Base-by-base conservation (phyloP, 1,140 invertebrate species). In the Leptinotarsa texana region DNA sequence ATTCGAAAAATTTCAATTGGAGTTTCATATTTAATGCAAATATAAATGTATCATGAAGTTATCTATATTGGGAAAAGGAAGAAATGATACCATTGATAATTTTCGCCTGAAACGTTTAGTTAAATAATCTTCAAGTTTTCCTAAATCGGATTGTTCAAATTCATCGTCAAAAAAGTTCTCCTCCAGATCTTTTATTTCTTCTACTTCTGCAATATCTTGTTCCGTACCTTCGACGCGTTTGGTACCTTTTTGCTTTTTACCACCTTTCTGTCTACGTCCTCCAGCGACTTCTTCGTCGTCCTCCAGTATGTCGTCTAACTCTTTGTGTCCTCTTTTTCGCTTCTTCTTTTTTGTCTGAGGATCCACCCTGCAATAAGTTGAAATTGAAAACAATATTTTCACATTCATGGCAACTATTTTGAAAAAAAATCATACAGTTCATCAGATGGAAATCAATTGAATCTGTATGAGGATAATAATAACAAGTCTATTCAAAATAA, bases 71-170 rank as follows among this genome's bases (percentile, higher is more conserved):
- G 0, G 27, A 0, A 42, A 42, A 42, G 1, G 6, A 42, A 11
- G 8, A 42, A 42, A 42, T 42, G 0, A 13, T 74, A 79, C 78
- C 76, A 70, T n/a, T 8, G 77, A 75, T n/a, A 76, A 74, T 74
- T 78, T 78, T 57, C 75, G 63, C n/a, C 77, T 22, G 69, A 80
- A 77, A 62, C 75, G 75, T 65, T 77, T 79, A 1, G 79, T 80
- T 49, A 80, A 63, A 71, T 80, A 80, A 24, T 75, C 72, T 51
- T 42, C n/a, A 42, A 61, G 62, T n/a, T 49, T 48, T 47, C 42
- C 70, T n/a, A 42, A 22, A 33, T 63, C 18, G 22, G 11, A 2
- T 8, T 61, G 49, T 13, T 22, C 21, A 65, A 24, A 3, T 67
- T 24, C 65, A 6, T 67, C 65, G 3, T 42, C 21, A 13, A 22